These are phyloP conservation scores for Aulostomus chinensis DNA, from an alignment of 2,797 vertebrate genomes.

Conservation along the genomic window DNA sequence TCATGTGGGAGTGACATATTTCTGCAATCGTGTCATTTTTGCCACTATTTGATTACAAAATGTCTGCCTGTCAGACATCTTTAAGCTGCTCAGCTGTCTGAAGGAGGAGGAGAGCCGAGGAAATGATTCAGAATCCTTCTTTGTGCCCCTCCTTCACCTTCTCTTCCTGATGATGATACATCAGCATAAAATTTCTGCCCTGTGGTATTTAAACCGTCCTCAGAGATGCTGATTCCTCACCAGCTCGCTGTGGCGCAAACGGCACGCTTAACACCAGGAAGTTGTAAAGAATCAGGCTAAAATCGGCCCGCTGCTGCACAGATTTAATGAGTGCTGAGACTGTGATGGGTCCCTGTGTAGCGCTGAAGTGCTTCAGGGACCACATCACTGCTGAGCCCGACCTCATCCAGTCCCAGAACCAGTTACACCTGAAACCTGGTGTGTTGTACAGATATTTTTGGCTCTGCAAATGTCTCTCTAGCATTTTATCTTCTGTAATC, in stretches of 20 bases:
- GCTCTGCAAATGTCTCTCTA: no score
- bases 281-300: constrained; percentile 14
- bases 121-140: constrained; percentile 45
- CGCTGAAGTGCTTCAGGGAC: constrained; percentile 30
- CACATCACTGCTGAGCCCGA: neutral
- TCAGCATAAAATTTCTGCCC: constrained; percentile 9
- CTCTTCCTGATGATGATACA: constrained; percentile 24
- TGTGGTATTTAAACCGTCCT: constrained; percentile 4
- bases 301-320: constrained; percentile 8
- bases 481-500: no score
- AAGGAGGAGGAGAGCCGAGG: constrained; percentile 19
- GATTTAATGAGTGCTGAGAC: constrained; percentile 47
- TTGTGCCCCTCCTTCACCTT: constrained; percentile 35
- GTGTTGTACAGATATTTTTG: no score
- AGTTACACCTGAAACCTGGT: neutral
- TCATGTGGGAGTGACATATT: no score
- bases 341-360: constrained; percentile 7
- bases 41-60: constrained; percentile 16
- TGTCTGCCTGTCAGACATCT: constrained; percentile 22
- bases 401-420: constrained; percentile 17
- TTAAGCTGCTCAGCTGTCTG: constrained; percentile 15
- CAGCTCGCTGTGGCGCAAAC: constrained; percentile 7
- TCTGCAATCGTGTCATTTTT: no score
- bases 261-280: constrained; percentile 10
- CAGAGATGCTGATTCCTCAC: constrained; percentile 31